phyloP scores from a whole-genome alignment of 2,113 vertebrate species.

The Ctenomys sociabilis region DNA sequence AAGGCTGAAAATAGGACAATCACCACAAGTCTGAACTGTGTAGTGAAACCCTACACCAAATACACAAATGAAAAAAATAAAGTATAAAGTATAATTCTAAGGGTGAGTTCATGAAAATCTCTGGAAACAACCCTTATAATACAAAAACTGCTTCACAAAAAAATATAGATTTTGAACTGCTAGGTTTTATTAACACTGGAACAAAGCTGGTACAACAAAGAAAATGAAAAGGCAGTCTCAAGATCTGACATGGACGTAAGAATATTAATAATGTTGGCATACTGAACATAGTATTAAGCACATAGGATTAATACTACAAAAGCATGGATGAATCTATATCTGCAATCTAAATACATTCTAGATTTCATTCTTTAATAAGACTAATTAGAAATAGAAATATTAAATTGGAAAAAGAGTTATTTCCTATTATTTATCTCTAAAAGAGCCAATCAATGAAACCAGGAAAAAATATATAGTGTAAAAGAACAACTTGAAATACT shows the following conservation, averaged over 20 bases:
- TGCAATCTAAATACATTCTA: background rate
- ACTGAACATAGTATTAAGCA: background rate
- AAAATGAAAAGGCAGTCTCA: background rate
- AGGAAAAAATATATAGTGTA: background rate
- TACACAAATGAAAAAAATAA: background rate
- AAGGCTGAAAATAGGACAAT: too few relatives aligned
- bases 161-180: conserved; percentile 9
- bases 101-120: background rate
- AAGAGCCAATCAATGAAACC: background rate
- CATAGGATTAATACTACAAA: background rate
- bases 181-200: background rate
- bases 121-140: background rate
- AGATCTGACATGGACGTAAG: background rate
- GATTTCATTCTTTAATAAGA: conserved; percentile 52
- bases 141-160: background rate
- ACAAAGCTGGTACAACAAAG: background rate
- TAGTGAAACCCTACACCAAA: too few relatives aligned
- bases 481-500: background rate
- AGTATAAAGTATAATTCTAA: background rate
- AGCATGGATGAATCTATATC: background rate
- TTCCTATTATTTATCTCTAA: conserved; percentile 6
- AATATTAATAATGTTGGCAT: background rate
- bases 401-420: background rate
- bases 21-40: too few relatives aligned
- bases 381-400: conserved; percentile 25